Conservation (phyloP, 2,888 invertebrate genomes). For the Lacanobia wlatinum region DNA sequence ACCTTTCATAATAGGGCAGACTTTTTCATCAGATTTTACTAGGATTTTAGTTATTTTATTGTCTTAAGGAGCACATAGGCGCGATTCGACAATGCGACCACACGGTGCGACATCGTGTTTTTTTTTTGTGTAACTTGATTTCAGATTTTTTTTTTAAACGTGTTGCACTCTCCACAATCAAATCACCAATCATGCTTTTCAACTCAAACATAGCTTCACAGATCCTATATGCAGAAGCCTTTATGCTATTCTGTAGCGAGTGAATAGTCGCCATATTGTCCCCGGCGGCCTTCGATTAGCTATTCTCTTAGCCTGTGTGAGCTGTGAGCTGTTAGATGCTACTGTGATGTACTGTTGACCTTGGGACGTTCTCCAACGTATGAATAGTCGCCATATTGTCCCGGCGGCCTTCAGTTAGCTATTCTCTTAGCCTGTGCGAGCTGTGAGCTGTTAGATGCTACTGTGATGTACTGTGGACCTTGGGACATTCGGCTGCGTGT, state of each 20-base stretch:
- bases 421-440: conserved; percentile 25
- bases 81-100: no score
- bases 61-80: no score
- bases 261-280: conserved; percentile 38
- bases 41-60: no score
- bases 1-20: no score
- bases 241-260: conserved; percentile 15
- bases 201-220: background rate
- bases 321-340: conserved; percentile 1
- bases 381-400: conserved; percentile 38
- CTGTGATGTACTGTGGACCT: conserved; percentile 5
- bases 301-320: conserved; percentile 26
- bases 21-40: no score
- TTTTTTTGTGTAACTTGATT: no score
- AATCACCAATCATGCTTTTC: background rate
- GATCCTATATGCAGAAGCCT: conserved; percentile 11
- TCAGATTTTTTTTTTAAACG: no score
- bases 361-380: background rate
- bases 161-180: background rate
- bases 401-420: conserved; percentile 15
- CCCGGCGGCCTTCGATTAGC: conserved; percentile 14
- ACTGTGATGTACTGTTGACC: background rate
- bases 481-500: background rate
- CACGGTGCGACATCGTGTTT: no score
- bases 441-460: conserved; percentile 1